A percentile compares a stretch with the other conserved stretches of the same genome.
These are phyloP conservation scores for Staurois parvus DNA, from an alignment of 2,797 vertebrate species.

Conservation along the genomic window DNA sequence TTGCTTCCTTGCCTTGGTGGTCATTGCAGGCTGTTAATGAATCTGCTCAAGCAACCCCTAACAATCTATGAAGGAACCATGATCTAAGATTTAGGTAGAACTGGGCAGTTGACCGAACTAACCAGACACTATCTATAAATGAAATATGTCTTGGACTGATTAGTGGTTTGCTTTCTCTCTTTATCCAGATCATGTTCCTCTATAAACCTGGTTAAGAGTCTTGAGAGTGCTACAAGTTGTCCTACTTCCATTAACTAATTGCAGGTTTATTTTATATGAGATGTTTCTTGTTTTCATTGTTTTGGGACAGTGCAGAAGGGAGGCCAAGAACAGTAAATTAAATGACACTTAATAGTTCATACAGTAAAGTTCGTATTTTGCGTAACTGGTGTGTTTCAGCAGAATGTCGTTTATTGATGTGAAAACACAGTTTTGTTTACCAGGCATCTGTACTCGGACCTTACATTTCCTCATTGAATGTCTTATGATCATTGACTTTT, in stretches of 20 bases:
- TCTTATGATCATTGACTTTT: slow-evolving; percentile 28
- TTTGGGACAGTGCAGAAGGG: background rate
- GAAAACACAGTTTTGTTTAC: background rate
- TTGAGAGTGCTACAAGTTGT: no score
- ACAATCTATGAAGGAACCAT: no score
- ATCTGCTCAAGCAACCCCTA: no score
- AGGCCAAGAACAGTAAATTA: background rate
- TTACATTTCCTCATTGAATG: slow-evolving; percentile 20
- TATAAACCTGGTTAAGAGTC: no score
- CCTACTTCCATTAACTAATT: background rate
- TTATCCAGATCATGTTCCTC: no score
- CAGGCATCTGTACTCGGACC: slow-evolving; percentile 4
- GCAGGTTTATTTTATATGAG: background rate
- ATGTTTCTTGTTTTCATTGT: background rate
- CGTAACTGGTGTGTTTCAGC: background rate
- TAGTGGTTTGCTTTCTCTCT: no score
- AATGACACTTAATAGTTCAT: background rate
- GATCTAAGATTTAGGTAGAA: no score
- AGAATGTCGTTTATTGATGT: background rate
- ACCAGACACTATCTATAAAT: no score
- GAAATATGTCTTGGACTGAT: no score
- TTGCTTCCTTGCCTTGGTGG: no score
- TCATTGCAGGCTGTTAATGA: no score
- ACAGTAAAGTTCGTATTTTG: background rate
- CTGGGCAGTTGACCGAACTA: no score